These are phyloP conservation scores for Nomada hirtipes DNA, from an alignment of 2,888 invertebrate species.

Conservation along the genomic window DNA sequence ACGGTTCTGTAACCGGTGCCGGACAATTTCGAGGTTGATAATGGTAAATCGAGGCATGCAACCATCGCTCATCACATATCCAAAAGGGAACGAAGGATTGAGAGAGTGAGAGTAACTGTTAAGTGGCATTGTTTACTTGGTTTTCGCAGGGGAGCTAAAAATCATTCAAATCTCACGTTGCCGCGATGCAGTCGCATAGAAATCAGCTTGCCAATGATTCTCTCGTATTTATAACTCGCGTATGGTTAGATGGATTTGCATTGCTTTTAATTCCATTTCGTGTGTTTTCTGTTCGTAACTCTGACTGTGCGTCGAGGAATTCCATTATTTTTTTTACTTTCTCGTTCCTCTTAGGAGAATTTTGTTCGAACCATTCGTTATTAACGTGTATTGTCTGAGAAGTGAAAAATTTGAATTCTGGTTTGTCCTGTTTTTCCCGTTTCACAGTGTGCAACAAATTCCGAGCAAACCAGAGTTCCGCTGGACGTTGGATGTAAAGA, in stretches of 20 bases:
- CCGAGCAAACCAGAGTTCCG: conserved; percentile 12
- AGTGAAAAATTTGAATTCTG: not conserved
- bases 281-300: conserved; percentile 56
- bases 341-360: not conserved
- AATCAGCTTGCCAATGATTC: not conserved
- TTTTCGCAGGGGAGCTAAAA: conserved; percentile 21
- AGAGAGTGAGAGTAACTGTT: conserved; percentile 48
- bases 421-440: conserved; percentile 5
- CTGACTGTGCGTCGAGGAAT: conserved; percentile 65
- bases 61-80: conserved; percentile 44
- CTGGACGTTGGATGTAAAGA: conserved; percentile 3
- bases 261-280: conserved; percentile 25
- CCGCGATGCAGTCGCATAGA: conserved; percentile 62
- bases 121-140: conserved; percentile 56
- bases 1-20: no score
- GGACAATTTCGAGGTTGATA: not conserved
- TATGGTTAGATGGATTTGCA: not conserved
- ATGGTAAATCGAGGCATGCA: conserved; percentile 21
- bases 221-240: no score
- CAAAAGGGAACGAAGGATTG: conserved; percentile 10
- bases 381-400: conserved; percentile 77
- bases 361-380: conserved; percentile 75
- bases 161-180: conserved; percentile 54
- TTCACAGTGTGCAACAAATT: not conserved
- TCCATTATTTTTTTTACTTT: conserved; percentile 1